Base-by-base conservation (phyloP, 2,113 vertebrate species). In the Catharus minimus region DNA sequence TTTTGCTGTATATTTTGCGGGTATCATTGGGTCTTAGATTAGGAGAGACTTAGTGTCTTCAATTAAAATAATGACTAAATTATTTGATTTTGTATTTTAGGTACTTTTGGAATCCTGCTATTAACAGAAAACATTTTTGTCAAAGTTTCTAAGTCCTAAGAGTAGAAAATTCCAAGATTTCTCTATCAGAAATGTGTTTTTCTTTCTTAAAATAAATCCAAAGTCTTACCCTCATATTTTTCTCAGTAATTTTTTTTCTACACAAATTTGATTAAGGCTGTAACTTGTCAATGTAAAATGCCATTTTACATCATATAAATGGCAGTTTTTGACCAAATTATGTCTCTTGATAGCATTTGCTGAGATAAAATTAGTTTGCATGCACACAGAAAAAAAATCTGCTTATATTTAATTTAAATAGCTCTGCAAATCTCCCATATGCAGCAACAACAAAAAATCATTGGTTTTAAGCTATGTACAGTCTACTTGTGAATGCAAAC, bases 61-160 rank as follows among this genome's bases (percentile, higher is more conserved):
- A 86, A 69, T 90, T 80, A 69, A 89, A 94, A 91, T 69, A 79
- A 84, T 47, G 41, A 36, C 56, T 38, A 13, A 83, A 89, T 87
- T 78, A 75, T 20, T 83, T 87, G 3, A 19, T 61, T 65, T 43
- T 88, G 9, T 87, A 82, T 94, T 67, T 75, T 83, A 90, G 61
- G 19, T 49, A 87, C 24, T 86, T 52, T 53, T 43, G 22, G 62
- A 75, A 27, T 84, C 41, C 85, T 93, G 27, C 43, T 73, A 82
- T 76, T 81, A 85, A 81, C 5, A 71, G 28, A 66, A 73, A 7
- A 0, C 1, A 17, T 21, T 75, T 69, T 77, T 76, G 7, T 52
- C 24, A 28, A 7, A 4, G 13, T 57, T 90, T 57, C 23, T 68
- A n/a, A 60, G 6, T 66, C 20, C 4, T 65, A 81, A 62, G 13